Conservation (phyloP, 2,888 invertebrate species). For the Papilio protenor region DNA sequence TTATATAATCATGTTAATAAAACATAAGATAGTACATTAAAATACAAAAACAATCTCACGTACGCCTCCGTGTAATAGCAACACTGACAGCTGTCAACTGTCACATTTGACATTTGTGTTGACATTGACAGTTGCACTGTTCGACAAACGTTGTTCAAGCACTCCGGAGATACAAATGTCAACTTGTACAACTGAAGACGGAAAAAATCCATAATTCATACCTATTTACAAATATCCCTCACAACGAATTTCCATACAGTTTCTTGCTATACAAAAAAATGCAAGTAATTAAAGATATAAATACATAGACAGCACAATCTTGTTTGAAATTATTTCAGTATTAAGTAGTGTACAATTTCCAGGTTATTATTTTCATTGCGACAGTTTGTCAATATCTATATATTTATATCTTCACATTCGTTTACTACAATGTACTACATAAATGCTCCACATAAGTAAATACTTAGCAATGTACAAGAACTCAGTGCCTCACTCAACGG, state of each 20-base stretch:
- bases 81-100: conserved; percentile 28
- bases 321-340: no score
- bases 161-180: conserved; percentile 58
- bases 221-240: conserved; percentile 61
- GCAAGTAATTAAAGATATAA: conserved; percentile 56
- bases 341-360: not conserved
- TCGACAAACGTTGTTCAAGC: conserved; percentile 10
- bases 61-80: conserved; percentile 40
- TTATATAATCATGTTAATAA: conserved; percentile 65
- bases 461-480: conserved; percentile 57
- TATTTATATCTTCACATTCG: conserved; percentile 39
- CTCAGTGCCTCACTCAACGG: conserved; percentile 81
- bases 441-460: conserved; percentile 67
- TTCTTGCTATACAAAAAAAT: conserved; percentile 59
- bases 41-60: conserved; percentile 55
- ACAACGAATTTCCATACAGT: conserved; percentile 55
- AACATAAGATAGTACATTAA: conserved; percentile 60
- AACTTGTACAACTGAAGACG: conserved; percentile 66
- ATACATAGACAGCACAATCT: not conserved
- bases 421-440: conserved; percentile 63
- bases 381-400: not conserved
- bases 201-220: conserved; percentile 57
- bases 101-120: conserved; percentile 22
- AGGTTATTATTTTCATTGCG: not conserved
- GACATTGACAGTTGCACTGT: conserved; percentile 25